These are phyloP conservation scores for Plectus sambesii DNA, from an alignment of 1,140 invertebrate species.

Conservation along the genomic window DNA sequence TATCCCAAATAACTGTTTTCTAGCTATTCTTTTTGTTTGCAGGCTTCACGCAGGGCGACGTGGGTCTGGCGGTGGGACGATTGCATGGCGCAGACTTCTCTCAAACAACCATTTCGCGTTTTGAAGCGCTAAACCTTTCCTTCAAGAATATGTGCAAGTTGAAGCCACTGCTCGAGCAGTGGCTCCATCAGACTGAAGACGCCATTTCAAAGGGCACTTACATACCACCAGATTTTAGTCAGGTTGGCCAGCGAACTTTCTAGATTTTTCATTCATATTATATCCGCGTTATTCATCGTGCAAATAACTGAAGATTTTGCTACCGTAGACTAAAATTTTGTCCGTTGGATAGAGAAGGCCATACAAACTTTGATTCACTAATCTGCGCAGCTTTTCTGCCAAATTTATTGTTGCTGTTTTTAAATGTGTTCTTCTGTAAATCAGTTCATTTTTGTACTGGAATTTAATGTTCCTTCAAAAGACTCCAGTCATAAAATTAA, in stretches of 20 bases:
- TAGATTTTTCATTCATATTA: conserved; percentile 6
- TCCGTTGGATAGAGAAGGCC: too few species aligned
- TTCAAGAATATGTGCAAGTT: conserved; percentile 99
- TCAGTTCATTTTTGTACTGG: too few species aligned
- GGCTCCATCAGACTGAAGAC: conserved; percentile 88
- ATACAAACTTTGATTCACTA: too few species aligned
- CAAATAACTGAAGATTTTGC: too few species aligned
- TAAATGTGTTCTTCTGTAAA: too few species aligned
- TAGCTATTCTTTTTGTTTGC: background rate
- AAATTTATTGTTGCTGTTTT: too few species aligned
- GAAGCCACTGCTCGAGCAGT: conserved; percentile 89
- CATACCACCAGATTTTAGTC: conserved; percentile 34
- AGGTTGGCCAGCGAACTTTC: background rate
- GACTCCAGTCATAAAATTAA: too few species aligned
- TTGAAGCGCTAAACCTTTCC: conserved; percentile 91
- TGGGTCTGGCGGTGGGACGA: conserved; percentile 94
- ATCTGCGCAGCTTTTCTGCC: too few species aligned
- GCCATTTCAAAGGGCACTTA: conserved; percentile 52
- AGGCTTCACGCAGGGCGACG: conserved; percentile 97
- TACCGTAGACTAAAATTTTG: too few species aligned
- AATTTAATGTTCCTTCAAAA: too few species aligned
- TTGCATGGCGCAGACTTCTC: conserved; percentile 97
- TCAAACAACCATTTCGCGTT: conserved; percentile 94
- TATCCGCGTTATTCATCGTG: too few species aligned
- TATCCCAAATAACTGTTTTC: background rate